Percentiles rank a stretch among this genome's conserved stretches.
These are phyloP conservation scores for Amphiprion percula DNA, from an alignment of 2,113 vertebrate species.

Conservation along the genomic window DNA sequence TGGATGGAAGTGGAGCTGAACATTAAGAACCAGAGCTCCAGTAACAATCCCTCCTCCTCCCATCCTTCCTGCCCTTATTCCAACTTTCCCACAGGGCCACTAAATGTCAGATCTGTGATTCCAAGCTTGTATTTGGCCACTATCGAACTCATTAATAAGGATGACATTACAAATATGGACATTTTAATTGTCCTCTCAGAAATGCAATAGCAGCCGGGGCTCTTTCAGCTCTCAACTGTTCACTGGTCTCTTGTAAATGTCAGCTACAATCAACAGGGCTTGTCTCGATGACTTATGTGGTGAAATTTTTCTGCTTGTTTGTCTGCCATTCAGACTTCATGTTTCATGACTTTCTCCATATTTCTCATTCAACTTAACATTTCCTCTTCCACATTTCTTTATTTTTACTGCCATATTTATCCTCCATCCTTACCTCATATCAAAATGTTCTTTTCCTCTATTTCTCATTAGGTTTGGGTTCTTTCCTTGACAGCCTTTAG, in stretches of 20 bases:
- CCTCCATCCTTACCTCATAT: not conserved
- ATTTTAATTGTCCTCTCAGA: constrained; percentile 21
- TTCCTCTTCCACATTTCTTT: not conserved
- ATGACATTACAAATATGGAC: constrained; percentile 39
- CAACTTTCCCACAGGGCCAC: not conserved
- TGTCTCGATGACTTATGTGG: not conserved
- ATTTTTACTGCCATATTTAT: not conserved
- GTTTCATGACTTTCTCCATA: not conserved
- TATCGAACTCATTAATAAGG: constrained; percentile 22
- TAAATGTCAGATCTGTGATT: constrained; percentile 44
- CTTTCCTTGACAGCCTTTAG: not conserved
- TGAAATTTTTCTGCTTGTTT: not conserved
- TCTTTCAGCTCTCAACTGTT: not conserved
- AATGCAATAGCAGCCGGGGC: not conserved
- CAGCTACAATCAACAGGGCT: not conserved
- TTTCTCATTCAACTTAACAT: not conserved
- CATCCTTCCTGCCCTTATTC: not conserved
- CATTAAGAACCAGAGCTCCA: not conserved
- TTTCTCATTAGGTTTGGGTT: constrained; percentile 1
- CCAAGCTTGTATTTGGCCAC: constrained; percentile 10
- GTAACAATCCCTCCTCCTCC: not conserved
- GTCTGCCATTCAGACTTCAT: not conserved
- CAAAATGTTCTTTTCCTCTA: not conserved
- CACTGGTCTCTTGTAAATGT: constrained; percentile 15
- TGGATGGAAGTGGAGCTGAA: constrained; percentile 13